Conservation (phyloP, 64 coral and sea anemone species). For the Porites lutea region DNA sequence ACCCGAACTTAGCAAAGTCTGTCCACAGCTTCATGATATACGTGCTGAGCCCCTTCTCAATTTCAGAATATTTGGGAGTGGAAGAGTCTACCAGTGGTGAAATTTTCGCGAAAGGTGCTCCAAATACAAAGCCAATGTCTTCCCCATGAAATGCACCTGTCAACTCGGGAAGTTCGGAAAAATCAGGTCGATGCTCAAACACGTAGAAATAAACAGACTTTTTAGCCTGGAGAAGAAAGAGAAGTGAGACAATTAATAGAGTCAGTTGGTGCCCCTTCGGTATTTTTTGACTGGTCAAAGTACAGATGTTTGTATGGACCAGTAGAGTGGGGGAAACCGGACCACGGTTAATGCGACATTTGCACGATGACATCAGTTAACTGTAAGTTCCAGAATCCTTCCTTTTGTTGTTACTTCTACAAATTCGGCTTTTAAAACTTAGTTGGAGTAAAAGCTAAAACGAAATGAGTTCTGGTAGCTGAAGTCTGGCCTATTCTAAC, state of each 20-base stretch:
- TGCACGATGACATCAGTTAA: too few relatives aligned
- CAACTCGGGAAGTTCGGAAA: slow-evolving; percentile 49
- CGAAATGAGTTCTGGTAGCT: too few relatives aligned
- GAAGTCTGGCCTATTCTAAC: too few relatives aligned
- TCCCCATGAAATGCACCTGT: slow-evolving; percentile 46
- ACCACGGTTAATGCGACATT: too few relatives aligned
- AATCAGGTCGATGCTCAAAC: slow-evolving; percentile 62
- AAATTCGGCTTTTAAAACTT: too few relatives aligned
- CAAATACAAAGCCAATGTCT: slow-evolving; percentile 55
- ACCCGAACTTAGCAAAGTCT: slow-evolving; percentile 77
- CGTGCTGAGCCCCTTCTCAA: slow-evolving; percentile 47
- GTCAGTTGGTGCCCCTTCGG: too few relatives aligned
- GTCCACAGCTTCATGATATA: slow-evolving; percentile 77
- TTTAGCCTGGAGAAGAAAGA: not conserved
- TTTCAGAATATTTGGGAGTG: slow-evolving; percentile 28
- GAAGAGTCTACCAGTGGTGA: not conserved
- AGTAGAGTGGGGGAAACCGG: too few relatives aligned
- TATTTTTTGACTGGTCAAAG: too few relatives aligned
- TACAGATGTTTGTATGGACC: too few relatives aligned
- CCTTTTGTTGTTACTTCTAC: too few relatives aligned
- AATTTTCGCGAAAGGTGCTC: not conserved
- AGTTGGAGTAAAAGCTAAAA: too few relatives aligned
- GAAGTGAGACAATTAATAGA: not conserved
- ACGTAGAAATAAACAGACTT: slow-evolving; percentile 36
- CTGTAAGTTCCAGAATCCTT: too few relatives aligned